A percentile compares a stretch with the other conserved stretches of the same genome.
These are phyloP conservation scores for Porites lobata DNA, from an alignment of 92 coral and sea anemone genomes.

Conservation along the genomic window DNA sequence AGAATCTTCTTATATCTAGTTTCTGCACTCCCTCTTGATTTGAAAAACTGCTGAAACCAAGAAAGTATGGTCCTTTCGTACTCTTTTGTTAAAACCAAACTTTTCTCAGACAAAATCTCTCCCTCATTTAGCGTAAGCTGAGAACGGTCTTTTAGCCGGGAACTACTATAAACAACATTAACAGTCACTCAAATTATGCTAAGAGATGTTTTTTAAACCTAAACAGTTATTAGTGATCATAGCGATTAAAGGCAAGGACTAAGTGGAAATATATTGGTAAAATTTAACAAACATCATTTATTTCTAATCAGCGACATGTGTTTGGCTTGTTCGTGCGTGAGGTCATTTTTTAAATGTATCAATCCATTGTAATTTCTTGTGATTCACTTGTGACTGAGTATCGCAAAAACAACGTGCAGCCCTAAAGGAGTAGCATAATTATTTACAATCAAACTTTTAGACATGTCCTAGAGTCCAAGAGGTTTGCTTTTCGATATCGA, in stretches of 20 bases:
- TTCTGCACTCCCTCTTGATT: too few species aligned
- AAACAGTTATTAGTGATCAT: background rate
- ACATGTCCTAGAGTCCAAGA: too few species aligned
- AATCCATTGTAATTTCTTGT: background rate
- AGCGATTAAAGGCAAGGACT: background rate
- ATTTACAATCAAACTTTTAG: too few species aligned
- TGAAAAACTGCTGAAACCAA: too few species aligned
- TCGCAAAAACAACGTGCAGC: background rate
- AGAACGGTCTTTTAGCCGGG: background rate
- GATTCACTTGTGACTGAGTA: conserved; percentile 1
- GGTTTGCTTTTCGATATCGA: too few species aligned
- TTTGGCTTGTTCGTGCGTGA: conserved; percentile 2
- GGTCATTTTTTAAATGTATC: background rate
- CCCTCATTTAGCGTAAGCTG: too few species aligned
- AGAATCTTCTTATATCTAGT: too few species aligned
- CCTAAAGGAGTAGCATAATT: background rate
- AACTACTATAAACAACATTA: background rate
- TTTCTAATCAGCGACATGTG: background rate
- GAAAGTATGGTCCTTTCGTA: too few species aligned
- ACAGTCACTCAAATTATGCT: background rate
- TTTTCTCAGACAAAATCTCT: too few species aligned
- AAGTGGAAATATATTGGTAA: background rate
- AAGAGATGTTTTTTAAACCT: background rate
- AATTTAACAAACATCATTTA: background rate
- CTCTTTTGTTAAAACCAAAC: too few species aligned